Evolutionary conservation across 2,888 invertebrate genomes (phyloP).

Genomic region (Diadegma fenestrale): DNA sequence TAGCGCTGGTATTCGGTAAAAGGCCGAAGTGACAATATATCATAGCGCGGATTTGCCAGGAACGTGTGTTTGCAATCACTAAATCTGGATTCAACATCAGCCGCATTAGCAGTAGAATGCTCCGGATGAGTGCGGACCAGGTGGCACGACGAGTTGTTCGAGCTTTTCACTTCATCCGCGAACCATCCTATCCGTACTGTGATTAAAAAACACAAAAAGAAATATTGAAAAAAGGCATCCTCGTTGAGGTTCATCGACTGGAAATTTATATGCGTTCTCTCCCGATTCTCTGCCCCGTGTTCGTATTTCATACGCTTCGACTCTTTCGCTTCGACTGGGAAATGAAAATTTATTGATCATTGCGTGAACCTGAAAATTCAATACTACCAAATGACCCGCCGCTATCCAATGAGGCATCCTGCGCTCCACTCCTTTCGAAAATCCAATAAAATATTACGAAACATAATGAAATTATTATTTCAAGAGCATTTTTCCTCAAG

Average conservation of each 20-base stretch:
- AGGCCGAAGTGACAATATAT: constrained; percentile 38
- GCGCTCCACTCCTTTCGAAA: neutral
- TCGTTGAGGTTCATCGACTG: constrained; percentile 41
- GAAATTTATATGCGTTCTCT: constrained; percentile 46
- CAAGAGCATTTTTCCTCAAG: too few species aligned
- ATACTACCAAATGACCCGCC: neutral
- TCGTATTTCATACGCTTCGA: neutral
- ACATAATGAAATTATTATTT: neutral
- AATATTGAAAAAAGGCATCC: neutral
- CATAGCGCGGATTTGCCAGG: constrained; percentile 29
- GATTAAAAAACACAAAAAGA: constrained; percentile 20
- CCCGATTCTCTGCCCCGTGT: neutral
- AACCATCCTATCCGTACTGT: neutral
- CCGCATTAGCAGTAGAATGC: constrained; percentile 49
- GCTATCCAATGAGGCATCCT: neutral
- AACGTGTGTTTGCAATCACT: constrained; percentile 49
- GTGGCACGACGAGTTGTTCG: constrained; percentile 10
- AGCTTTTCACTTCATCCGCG: constrained; percentile 52
- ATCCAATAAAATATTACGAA: neutral
- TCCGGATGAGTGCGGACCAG: constrained; percentile 48
- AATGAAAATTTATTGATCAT: constrained; percentile 52
- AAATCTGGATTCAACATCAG: constrained; percentile 59
- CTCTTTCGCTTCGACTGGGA: neutral
- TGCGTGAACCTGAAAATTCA: neutral
- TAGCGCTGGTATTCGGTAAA: constrained; percentile 25